A percentile compares a stretch with the other conserved stretches of the same genome.
These are phyloP conservation scores for Amiota communis DNA, from an alignment of 2,888 invertebrate genomes.

Conservation along the genomic window DNA sequence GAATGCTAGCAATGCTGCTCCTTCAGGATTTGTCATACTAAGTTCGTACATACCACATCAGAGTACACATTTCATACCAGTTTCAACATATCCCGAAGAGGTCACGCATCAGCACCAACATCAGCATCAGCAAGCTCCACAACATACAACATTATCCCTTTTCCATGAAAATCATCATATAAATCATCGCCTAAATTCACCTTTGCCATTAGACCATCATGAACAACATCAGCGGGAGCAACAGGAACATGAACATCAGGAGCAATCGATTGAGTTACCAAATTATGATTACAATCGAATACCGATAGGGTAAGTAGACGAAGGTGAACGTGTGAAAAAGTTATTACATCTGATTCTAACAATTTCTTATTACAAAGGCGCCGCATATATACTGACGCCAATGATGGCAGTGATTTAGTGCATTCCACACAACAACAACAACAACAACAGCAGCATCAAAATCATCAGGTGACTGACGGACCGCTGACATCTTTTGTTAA, in stretches of 20 bases:
- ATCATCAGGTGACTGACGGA: constrained; percentile 35
- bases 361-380: neutral
- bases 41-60: constrained; percentile 16
- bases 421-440: constrained; percentile 53
- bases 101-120: constrained; percentile 1
- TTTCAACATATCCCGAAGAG: constrained; percentile 12
- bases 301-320: neutral
- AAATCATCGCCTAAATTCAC: constrained; percentile 6
- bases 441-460: constrained; percentile 36
- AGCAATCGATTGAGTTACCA: neutral
- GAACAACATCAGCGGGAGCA: neutral
- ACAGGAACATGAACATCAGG: neutral
- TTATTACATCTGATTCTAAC: too few species aligned
- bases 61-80: constrained; percentile 11
- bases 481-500: neutral
- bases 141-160: constrained; percentile 9
- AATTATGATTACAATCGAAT: constrained; percentile 1
- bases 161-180: constrained; percentile 17
- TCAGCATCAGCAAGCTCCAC: neutral
- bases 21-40: constrained; percentile 15
- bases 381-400: neutral
- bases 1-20: neutral
- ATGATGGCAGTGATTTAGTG: constrained; percentile 32
- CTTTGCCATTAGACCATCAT: neutral
- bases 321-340: too few species aligned